Conservation (phyloP, 2,888 invertebrate genomes). For the Dryobotodes eremita region DNA sequence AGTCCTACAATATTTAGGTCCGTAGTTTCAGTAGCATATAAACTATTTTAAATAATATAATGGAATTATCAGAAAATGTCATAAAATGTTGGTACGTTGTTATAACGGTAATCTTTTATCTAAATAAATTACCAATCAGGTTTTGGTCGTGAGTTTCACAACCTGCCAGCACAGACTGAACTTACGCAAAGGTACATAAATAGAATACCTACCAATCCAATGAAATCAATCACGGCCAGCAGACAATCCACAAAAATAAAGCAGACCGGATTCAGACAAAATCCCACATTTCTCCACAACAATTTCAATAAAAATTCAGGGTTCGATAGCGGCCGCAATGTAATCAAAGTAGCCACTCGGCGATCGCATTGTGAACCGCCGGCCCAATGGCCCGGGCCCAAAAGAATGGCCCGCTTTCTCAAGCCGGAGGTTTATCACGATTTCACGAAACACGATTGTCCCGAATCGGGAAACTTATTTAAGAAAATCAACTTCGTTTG, state of each 20-base stretch:
- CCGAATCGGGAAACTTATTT: conserved; percentile 53
- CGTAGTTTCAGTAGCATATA: neutral
- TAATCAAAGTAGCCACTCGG: conserved; percentile 66
- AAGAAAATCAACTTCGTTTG: conserved; percentile 58
- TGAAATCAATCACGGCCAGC: conserved; percentile 33
- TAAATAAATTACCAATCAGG: neutral
- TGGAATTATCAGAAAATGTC: no score
- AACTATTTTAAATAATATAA: no score
- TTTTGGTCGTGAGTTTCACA: neutral
- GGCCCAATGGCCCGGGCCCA: conserved; percentile 44
- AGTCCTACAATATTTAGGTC: neutral
- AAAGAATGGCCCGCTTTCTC: conserved; percentile 58
- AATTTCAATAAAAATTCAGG: conserved; percentile 63
- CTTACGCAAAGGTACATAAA: neutral
- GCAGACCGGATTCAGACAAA: neutral
- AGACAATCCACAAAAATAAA: conserved; percentile 40
- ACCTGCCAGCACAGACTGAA: neutral
- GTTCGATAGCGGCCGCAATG: conserved; percentile 58
- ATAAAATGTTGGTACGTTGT: no score
- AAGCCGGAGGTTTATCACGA: conserved; percentile 62
- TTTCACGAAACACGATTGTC: conserved; percentile 61
- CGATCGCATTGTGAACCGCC: conserved; percentile 53
- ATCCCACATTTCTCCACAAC: conserved; percentile 49
- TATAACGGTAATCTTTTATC: neutral
- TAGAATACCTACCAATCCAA: conserved; percentile 26